phyloP scores from a whole-genome alignment of 2,888 invertebrate species.

The Teleogryllus oceanicus region DNA sequence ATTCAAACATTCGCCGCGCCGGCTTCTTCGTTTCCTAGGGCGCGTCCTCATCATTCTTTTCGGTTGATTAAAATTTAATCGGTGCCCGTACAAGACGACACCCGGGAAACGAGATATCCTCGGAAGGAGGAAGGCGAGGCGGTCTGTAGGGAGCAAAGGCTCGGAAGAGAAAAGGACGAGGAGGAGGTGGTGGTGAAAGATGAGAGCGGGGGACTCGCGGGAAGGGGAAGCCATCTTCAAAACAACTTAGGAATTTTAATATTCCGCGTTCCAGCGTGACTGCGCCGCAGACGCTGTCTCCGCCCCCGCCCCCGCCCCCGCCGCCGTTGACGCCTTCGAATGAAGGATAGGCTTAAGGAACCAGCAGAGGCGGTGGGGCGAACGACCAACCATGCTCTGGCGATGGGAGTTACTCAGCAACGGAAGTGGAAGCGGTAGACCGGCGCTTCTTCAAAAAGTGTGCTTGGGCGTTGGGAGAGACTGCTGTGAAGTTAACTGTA shows the following conservation, averaged over 20 bases:
- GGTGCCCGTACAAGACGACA: background rate
- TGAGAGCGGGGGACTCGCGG: background rate
- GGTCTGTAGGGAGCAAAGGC: background rate
- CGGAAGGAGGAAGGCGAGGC: background rate
- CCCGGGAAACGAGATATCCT: background rate
- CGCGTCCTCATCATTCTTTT: background rate
- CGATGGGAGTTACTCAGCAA: too few relatives aligned
- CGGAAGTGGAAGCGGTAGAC: too few relatives aligned
- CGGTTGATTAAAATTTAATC: background rate
- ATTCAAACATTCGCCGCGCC: too few relatives aligned
- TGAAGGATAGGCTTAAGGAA: background rate
- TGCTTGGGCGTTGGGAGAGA: too few relatives aligned
- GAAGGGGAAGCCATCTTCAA: background rate
- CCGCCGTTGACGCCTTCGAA: background rate
- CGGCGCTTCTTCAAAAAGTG: too few relatives aligned
- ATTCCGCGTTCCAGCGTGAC: background rate
- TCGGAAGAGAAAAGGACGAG: background rate
- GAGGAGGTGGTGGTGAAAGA: background rate
- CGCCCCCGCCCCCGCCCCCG: background rate
- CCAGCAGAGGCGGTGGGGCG: background rate
- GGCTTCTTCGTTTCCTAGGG: background rate
- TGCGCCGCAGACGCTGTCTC: background rate
- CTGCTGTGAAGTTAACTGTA: too few relatives aligned
- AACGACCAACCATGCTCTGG: background rate
- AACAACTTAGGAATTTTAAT: slow-evolving; percentile 18